Conservation (phyloP, 2,888 invertebrate genomes). For the Hydroisotoma schaefferi region DNA sequence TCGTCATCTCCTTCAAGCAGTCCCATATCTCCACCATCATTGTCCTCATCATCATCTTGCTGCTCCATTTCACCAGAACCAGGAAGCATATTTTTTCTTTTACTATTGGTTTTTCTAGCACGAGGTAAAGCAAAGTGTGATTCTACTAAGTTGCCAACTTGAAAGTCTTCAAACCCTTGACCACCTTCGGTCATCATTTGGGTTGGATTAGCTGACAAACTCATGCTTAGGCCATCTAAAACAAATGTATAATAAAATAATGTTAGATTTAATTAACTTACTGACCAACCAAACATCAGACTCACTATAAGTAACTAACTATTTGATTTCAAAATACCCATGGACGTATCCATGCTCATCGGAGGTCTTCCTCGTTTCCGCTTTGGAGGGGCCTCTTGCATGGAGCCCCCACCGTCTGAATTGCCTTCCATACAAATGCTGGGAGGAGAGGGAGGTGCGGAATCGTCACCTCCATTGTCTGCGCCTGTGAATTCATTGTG, state of each 20-base stretch:
- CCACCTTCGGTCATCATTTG: conserved; percentile 35
- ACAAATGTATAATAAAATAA: neutral
- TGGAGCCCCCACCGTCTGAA: conserved; percentile 49
- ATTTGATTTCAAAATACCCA: conserved; percentile 20
- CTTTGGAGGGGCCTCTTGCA: conserved; percentile 55
- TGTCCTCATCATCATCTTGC: conserved; percentile 45
- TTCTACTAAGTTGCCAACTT: conserved; percentile 44
- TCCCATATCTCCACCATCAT: conserved; percentile 39
- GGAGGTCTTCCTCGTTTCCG: conserved; percentile 66
- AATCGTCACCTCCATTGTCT: conserved; percentile 43
- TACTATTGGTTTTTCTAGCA: conserved; percentile 35
- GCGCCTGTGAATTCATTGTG: conserved; percentile 43
- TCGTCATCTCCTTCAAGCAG: conserved; percentile 45
- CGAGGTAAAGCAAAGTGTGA: conserved; percentile 48
- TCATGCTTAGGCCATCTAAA: conserved; percentile 45
- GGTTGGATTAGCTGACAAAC: conserved; percentile 39
- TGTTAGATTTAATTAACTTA: neutral
- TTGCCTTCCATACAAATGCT: conserved; percentile 44
- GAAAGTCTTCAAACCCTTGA: conserved; percentile 46
- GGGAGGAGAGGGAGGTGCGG: conserved; percentile 47
- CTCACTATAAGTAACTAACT: neutral
- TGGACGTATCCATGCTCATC: conserved; percentile 56
- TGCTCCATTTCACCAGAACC: conserved; percentile 36
- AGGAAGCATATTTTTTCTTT: conserved; percentile 39
- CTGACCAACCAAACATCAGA: neutral